Evolutionary conservation across 2,113 vertebrate species (phyloP).

Genomic region (Emydocephalus ijimae): DNA sequence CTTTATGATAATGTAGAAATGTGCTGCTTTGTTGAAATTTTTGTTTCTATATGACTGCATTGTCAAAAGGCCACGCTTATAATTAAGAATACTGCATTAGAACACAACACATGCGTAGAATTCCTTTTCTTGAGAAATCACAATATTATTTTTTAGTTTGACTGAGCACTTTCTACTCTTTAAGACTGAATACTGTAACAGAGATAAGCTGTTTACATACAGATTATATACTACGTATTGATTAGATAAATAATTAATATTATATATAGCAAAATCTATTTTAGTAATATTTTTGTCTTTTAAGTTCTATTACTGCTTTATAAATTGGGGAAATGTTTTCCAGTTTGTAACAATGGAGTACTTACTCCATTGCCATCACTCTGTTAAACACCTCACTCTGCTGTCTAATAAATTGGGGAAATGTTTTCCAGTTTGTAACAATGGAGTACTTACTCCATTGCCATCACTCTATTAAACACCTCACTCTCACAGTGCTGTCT

Average conservation of each 20-base stretch:
- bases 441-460: not conserved
- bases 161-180: not conserved
- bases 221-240: not conserved
- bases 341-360: not conserved
- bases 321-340: not conserved
- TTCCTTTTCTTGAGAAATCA: not conserved
- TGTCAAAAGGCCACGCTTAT: not conserved
- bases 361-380: not conserved
- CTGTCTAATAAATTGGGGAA: not conserved
- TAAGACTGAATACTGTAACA: not conserved
- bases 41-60: no score
- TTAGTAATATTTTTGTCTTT: not conserved
- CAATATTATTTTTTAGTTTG: not conserved
- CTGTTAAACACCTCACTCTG: not conserved
- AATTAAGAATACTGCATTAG: not conserved
- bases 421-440: not conserved
- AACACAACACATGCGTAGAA: not conserved
- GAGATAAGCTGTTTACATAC: not conserved
- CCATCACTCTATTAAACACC: not conserved
- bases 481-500: not conserved
- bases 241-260: constrained; percentile 10
- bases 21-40: not conserved
- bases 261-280: not conserved
- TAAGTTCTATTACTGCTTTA: not conserved
- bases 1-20: not conserved